A percentile compares a stretch with the other conserved stretches of the same genome.
Conservation (phyloP, 1,140 invertebrate species). For the Contarinia nasturtii region DNA sequence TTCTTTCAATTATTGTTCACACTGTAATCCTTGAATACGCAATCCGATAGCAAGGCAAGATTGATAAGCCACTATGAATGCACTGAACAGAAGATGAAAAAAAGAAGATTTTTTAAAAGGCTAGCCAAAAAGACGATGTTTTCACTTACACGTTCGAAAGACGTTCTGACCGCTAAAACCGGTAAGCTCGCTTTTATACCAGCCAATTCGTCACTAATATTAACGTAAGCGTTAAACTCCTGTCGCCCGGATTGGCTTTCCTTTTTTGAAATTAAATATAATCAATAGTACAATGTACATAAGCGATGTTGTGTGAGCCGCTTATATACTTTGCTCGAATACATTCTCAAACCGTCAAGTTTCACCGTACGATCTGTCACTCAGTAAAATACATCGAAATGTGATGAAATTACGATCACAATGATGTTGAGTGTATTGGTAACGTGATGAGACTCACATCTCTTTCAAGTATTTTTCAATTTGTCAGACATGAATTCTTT, state of each 20-base stretch:
- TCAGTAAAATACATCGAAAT: too few species aligned
- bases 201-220: slow-evolving; percentile 50
- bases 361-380: too few species aligned
- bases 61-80: neutral
- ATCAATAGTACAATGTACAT: too few species aligned
- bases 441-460: too few species aligned
- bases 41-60: neutral
- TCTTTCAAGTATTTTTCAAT: too few species aligned
- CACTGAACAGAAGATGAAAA: neutral
- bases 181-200: slow-evolving; percentile 58
- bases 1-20: neutral
- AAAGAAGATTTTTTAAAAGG: slow-evolving; percentile 2
- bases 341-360: too few species aligned
- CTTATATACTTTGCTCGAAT: too few species aligned
- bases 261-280: slow-evolving; percentile 31
- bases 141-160: slow-evolving; percentile 73
- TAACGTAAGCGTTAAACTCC: slow-evolving; percentile 29
- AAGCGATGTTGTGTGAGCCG: too few species aligned
- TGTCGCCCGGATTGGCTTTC: slow-evolving; percentile 28
- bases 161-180: slow-evolving; percentile 67
- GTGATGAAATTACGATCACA: too few species aligned
- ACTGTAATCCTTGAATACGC: neutral
- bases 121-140: slow-evolving; percentile 22
- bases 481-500: too few species aligned
- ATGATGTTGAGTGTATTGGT: too few species aligned